A percentile compares a stretch with the other conserved stretches of the same genome.
These are phyloP conservation scores for Perithous albicinctus DNA, from an alignment of 2,888 invertebrate species.

Conservation along the genomic window DNA sequence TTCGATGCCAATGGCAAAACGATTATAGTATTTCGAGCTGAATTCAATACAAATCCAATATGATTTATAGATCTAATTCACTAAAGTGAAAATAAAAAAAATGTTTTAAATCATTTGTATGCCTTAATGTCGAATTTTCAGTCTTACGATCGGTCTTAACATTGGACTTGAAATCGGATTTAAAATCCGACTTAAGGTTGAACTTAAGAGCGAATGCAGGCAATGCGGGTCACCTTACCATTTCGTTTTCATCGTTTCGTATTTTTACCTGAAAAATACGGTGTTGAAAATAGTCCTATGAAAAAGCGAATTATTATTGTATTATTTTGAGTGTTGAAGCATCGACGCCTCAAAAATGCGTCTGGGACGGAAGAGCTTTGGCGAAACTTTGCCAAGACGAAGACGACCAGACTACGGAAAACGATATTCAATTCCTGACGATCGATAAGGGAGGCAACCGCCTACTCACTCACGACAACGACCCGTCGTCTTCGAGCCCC, in stretches of 20 bases:
- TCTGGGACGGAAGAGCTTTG: slow-evolving; percentile 29
- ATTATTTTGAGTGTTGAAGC: slow-evolving; percentile 46
- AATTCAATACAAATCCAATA: slow-evolving; percentile 26
- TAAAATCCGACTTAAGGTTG: no score
- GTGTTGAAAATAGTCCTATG: neutral
- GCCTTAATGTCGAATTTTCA: no score
- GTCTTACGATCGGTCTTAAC: no score
- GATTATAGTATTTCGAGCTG: slow-evolving; percentile 36
- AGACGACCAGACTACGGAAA: slow-evolving; percentile 34
- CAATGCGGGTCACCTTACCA: no score
- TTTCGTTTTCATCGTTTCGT: no score
- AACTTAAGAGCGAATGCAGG: no score
- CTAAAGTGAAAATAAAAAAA: neutral
- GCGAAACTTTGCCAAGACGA: slow-evolving; percentile 34
- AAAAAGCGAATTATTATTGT: slow-evolving; percentile 50
- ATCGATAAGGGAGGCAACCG: slow-evolving; percentile 32
- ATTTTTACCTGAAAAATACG: no score
- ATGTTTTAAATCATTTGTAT: no score
- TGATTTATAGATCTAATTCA: neutral
- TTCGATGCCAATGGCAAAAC: slow-evolving; percentile 45
- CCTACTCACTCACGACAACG: slow-evolving; percentile 32
- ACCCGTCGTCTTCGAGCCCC: slow-evolving; percentile 17
- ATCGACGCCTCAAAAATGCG: slow-evolving; percentile 38
- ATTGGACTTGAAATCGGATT: no score
- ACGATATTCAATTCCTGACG: slow-evolving; percentile 54